These are phyloP conservation scores for Hypotaenidia philippensis DNA, from an alignment of 2,797 vertebrate genomes.

Conservation along the genomic window DNA sequence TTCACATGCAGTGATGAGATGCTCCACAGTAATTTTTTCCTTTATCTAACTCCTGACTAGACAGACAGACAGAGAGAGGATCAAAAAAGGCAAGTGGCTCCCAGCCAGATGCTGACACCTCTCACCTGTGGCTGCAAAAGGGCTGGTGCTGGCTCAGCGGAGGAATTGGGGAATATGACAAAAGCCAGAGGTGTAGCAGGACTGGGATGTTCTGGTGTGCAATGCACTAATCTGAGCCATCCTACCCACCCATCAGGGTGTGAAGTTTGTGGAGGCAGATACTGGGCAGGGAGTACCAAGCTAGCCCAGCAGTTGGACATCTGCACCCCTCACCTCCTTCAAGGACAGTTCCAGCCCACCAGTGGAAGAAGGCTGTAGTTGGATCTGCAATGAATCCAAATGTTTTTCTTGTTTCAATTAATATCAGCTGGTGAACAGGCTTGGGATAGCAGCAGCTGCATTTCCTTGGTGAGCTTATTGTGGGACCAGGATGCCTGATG, in stretches of 20 bases:
- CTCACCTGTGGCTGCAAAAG: accelerated
- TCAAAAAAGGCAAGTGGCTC: not conserved
- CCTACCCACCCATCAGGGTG: not conserved
- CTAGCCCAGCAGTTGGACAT: no score
- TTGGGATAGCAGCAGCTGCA: not conserved
- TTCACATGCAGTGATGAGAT: not conserved
- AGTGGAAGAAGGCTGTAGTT: not conserved
- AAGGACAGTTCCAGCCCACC: not conserved
- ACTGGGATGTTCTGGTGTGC: not conserved
- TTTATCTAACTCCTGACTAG: conserved; percentile 13
- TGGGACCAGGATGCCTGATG: not conserved
- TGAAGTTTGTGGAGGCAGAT: accelerated
- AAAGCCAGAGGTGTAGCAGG: not conserved
- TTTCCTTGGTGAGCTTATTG: accelerated
- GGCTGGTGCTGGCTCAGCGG: not conserved
- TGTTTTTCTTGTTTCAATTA: not conserved
- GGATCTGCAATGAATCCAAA: not conserved
- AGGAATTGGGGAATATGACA: not conserved
- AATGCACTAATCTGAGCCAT: accelerated
- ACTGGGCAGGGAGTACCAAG: not conserved
- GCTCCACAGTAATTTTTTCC: not conserved
- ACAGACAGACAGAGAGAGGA: not conserved
- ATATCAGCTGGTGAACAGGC: not conserved
- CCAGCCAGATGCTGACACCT: not conserved
- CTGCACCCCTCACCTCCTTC: not conserved